Evolutionary conservation across 2,888 invertebrate species (phyloP).

Genomic region (Drosophila nigricruria): DNA sequence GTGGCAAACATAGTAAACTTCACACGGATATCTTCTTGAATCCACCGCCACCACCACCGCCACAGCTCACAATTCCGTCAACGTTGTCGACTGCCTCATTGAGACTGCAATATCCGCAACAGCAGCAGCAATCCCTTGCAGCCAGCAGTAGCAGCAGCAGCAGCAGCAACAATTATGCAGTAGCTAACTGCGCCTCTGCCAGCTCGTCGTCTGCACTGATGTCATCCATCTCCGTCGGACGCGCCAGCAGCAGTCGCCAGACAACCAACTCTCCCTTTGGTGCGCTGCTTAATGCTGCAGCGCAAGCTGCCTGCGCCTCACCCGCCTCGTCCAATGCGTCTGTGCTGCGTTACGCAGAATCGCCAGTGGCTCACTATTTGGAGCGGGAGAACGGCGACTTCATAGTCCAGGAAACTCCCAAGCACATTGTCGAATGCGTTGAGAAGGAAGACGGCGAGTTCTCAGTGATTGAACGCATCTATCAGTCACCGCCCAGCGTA

Average conservation of each 20-base stretch:
- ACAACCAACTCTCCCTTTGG: constrained; percentile 78
- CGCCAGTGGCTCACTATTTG: constrained; percentile 84
- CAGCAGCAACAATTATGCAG: constrained; percentile 11
- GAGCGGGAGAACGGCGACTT: constrained; percentile 85
- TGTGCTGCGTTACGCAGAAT: constrained; percentile 84
- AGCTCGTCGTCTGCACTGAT: constrained; percentile 32
- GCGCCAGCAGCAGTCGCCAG: constrained; percentile 58
- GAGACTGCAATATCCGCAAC: constrained; percentile 51
- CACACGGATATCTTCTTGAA: constrained; percentile 68
- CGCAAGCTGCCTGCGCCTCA: constrained; percentile 71
- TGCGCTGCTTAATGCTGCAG: constrained; percentile 70
- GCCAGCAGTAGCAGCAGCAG: constrained; percentile 3
- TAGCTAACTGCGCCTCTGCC: constrained; percentile 18
- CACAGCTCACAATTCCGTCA: constrained; percentile 37
- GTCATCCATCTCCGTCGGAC: constrained; percentile 24
- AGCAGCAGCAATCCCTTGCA: constrained; percentile 41
- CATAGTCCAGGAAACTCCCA: constrained; percentile 85
- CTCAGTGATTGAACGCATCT: constrained; percentile 85
- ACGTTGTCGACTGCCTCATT: constrained; percentile 27
- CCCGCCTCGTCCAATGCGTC: constrained; percentile 80
- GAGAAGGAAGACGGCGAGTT: constrained; percentile 85
- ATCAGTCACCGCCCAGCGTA: constrained; percentile 84
- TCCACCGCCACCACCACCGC: constrained; percentile 71
- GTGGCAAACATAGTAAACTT: constrained; percentile 60
- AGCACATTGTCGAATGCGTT: constrained; percentile 85